Percentiles rank a stretch among this genome's conserved stretches.
phyloP scores from a whole-genome alignment of 1,140 invertebrate genomes.

The Pseudomyrmex gracilis region DNA sequence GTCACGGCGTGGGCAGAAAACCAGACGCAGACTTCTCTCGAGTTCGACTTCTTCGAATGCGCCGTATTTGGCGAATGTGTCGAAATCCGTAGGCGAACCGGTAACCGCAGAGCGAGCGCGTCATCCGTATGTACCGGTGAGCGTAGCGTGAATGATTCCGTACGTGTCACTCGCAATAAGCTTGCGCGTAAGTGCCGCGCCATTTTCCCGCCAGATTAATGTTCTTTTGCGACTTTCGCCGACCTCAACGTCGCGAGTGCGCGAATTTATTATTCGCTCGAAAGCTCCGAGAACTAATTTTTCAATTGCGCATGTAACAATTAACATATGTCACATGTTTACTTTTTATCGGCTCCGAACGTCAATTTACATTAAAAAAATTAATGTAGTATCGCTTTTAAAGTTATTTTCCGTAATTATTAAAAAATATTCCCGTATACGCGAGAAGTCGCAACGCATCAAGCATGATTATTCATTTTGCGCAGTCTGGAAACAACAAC shows the following conservation, averaged over 20 bases:
- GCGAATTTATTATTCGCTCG: not conserved
- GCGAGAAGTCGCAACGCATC: not conserved
- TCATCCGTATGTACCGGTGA: constrained; percentile 54
- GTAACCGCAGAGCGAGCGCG: constrained; percentile 63
- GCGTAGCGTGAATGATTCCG: constrained; percentile 1
- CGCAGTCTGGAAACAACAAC: not conserved
- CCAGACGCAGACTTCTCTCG: constrained; percentile 31
- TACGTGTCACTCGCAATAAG: not conserved
- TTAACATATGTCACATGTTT: too few relatives aligned
- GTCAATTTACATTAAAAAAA: too few relatives aligned
- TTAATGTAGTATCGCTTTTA: not conserved
- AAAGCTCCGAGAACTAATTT: not conserved
- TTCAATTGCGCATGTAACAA: too few relatives aligned
- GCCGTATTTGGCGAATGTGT: constrained; percentile 81
- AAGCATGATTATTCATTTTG: constrained; percentile 21
- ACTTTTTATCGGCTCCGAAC: too few relatives aligned
- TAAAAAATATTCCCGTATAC: not conserved
- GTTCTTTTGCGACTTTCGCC: not conserved
- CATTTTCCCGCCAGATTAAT: constrained; percentile 18
- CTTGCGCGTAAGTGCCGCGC: not conserved
- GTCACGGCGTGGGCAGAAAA: constrained; percentile 75
- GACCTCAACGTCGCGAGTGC: not conserved
- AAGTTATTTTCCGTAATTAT: constrained; percentile 9
- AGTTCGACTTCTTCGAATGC: constrained; percentile 57
- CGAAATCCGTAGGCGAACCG: constrained; percentile 78